Percentiles rank a stretch among this genome's conserved stretches.
These are phyloP conservation scores for Halcyon malimbica DNA, from an alignment of 2,113 vertebrate genomes.

Conservation along the genomic window DNA sequence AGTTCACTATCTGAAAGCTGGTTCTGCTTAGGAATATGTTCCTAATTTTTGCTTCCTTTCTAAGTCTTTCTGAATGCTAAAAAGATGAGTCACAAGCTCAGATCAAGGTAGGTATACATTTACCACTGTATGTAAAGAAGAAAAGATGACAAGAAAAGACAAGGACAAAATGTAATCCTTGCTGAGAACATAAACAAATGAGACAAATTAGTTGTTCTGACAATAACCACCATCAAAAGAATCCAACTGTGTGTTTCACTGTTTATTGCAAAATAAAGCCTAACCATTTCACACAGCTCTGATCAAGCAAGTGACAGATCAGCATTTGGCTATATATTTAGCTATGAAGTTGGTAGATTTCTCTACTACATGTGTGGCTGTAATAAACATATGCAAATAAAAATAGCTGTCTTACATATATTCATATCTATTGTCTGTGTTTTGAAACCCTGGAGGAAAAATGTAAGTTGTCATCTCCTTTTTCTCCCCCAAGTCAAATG, in stretches of 20 bases:
- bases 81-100: neutral
- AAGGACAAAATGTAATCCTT: neutral
- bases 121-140: neutral
- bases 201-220: neutral
- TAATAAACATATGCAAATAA: neutral
- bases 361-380: neutral
- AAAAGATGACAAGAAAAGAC: neutral
- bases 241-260: neutral
- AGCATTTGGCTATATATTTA: neutral
- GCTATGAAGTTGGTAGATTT: neutral
- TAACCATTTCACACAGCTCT: neutral
- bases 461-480: neutral
- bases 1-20: neutral
- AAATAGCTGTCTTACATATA: constrained; percentile 18
- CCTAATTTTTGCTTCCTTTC: neutral
- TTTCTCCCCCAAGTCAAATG: neutral
- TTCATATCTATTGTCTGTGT: neutral
- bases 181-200: neutral
- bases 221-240: neutral
- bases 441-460: neutral
- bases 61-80: neutral
- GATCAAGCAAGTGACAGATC: neutral
- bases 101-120: neutral
- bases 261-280: neutral
- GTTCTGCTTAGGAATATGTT: neutral